Conservation (phyloP, 1,140 invertebrate species). For the Drosophila orosa region DNA sequence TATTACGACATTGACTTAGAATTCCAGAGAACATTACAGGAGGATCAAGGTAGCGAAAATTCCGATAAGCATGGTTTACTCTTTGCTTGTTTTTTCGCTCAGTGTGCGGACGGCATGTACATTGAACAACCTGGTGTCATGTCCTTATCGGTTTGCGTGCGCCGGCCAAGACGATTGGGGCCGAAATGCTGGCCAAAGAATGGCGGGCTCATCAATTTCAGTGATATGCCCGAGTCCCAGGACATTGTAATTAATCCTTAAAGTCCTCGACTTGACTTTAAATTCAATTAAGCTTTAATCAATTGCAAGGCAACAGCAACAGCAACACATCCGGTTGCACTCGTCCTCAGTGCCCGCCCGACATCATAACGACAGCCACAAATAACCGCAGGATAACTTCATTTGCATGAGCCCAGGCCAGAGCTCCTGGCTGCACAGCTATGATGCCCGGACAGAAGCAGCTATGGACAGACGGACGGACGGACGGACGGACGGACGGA, state of each 20-base stretch:
- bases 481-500: slow-evolving; percentile 12
- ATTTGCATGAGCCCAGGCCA: slow-evolving; percentile 65
- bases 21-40: background rate
- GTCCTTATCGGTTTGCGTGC: slow-evolving; percentile 65
- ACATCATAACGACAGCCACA: slow-evolving; percentile 76
- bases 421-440: slow-evolving; percentile 4
- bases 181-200: slow-evolving; percentile 31
- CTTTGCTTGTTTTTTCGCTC: background rate
- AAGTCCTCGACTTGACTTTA: slow-evolving; percentile 55
- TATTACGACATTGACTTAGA: background rate
- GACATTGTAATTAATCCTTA: slow-evolving; percentile 59
- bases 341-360: slow-evolving; percentile 19
- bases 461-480: slow-evolving; percentile 12
- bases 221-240: slow-evolving; percentile 19
- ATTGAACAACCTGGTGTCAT: slow-evolving; percentile 21
- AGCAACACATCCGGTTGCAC: slow-evolving; percentile 47
- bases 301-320: slow-evolving; percentile 52
- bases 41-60: background rate
- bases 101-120: background rate
- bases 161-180: slow-evolving; percentile 57
- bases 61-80: background rate
- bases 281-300: slow-evolving; percentile 79
- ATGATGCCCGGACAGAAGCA: slow-evolving; percentile 12
- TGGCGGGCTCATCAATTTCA: slow-evolving; percentile 45
- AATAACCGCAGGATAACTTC: slow-evolving; percentile 82